Evolutionary conservation across 2,797 vertebrate species (phyloP).

Genomic region (Nyctibius grandis): DNA sequence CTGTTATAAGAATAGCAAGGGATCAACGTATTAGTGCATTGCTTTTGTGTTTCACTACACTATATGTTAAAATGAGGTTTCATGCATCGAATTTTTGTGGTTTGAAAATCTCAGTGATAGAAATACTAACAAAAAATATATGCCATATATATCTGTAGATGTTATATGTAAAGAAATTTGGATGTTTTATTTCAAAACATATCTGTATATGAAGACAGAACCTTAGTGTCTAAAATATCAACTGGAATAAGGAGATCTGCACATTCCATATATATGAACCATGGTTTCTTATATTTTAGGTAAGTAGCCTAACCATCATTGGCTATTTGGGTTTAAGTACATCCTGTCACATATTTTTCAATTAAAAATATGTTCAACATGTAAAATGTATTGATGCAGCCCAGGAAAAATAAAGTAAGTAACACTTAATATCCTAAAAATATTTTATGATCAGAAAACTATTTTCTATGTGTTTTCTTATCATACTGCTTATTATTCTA

Average conservation of each 20-base stretch:
- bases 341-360: neutral
- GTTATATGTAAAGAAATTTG: neutral
- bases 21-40: neutral
- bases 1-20: neutral
- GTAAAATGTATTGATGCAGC: neutral
- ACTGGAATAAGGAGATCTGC: neutral
- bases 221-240: neutral
- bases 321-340: neutral
- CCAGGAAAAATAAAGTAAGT: neutral
- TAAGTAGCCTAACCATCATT: neutral
- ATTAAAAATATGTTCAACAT: neutral
- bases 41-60: neutral
- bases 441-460: neutral
- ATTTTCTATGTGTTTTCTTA: neutral
- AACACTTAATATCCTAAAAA: neutral
- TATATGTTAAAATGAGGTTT: neutral
- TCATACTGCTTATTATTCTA: neutral
- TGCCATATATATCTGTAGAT: neutral
- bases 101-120: neutral
- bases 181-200: neutral
- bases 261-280: neutral
- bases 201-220: neutral
- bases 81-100: neutral
- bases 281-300: neutral
- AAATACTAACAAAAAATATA: neutral